Base-by-base conservation (phyloP, 2,888 invertebrate genomes). In the Habrosyne pyritoides region DNA sequence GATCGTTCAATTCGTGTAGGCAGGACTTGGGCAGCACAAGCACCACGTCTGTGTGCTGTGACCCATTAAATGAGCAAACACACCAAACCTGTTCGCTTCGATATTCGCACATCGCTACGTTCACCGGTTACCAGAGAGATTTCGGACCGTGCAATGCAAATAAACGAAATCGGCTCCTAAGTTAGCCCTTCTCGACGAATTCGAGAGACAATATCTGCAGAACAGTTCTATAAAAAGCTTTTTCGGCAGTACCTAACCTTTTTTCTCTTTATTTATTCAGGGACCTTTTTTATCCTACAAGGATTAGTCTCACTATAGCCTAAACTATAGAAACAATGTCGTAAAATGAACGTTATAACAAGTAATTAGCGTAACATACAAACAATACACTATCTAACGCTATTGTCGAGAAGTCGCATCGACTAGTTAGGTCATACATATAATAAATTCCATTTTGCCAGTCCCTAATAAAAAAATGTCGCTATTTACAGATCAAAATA, bases 41-140 rank as follows among this genome's bases (percentile, higher is more conserved):
- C 66, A 72, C 59, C 61, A 63, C 56, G 64, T 61, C 59, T 59
- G 63, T 59, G 61, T 66, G 61, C 55, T 61, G 59, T 69, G 70
- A 72, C 75, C 74, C 70, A 73, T 73, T 75, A 69, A 72, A 62
- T 22, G 59, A 63, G 61, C 67, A 65, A 71, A 72, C 60, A 64
- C 65, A 63, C 30, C 54, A 55, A 66, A 73, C 70, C 61, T 65
- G 69, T 68, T 64, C 62, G 64, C 62, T 61, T 60, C 48, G 52
- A 64, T 64, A 57, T 55, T 68, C 56, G 57, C 57, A 54, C 24
- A 49, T 49, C 22, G 42, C 42, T 33, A 33, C 26, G 26, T 18
- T 26, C 24, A 49, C 26, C n/a, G 14, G 24, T 42, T 18, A 42
- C 42, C 42, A 42, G 42, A 42, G 42, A 42, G 18, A 42, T 42